Conservation (phyloP, 30 jellyfish, hydroid and myxozoan species). For the Rhopilema esculentum region DNA sequence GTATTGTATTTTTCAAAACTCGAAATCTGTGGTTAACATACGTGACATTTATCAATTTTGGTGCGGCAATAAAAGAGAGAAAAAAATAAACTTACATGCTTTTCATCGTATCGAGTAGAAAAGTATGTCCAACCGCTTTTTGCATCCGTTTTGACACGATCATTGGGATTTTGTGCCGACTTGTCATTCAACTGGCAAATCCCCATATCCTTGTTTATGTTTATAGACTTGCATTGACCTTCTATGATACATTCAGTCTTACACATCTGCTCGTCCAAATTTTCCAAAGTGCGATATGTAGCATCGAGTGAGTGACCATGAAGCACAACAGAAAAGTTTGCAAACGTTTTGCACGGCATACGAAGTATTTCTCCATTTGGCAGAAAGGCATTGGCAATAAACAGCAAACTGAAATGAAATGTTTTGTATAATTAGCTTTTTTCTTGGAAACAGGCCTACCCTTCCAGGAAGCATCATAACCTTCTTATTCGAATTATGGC, state of each 20-base stretch:
- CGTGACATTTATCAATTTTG: too few species aligned
- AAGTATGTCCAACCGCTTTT: slow-evolving; percentile 34
- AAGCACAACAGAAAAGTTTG: slow-evolving; percentile 6
- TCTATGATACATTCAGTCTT: not conserved
- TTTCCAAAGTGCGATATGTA: slow-evolving; percentile 1
- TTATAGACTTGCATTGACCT: slow-evolving; percentile 11
- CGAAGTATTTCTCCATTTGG: slow-evolving; percentile 22
- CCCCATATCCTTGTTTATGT: not conserved
- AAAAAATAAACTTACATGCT: not conserved
- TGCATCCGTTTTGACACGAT: not conserved
- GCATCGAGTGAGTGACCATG: not conserved
- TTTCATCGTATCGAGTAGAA: slow-evolving; percentile 31
- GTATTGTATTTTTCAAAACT: too few species aligned
- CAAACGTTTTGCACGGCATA: slow-evolving; percentile 9
- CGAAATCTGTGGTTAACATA: too few species aligned
- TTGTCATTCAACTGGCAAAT: slow-evolving; percentile 21
- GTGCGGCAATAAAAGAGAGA: too few species aligned
- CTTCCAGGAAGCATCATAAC: too few species aligned
- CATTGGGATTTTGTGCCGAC: not conserved
- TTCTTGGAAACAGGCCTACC: too few species aligned
- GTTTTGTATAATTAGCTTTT: too few species aligned
- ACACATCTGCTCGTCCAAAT: slow-evolving; percentile 3
- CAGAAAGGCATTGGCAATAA: too few species aligned
- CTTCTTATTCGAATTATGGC: too few species aligned
- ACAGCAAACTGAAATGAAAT: too few species aligned